Conservation (phyloP, 2,888 invertebrate species). For the Ischnura elegans region DNA sequence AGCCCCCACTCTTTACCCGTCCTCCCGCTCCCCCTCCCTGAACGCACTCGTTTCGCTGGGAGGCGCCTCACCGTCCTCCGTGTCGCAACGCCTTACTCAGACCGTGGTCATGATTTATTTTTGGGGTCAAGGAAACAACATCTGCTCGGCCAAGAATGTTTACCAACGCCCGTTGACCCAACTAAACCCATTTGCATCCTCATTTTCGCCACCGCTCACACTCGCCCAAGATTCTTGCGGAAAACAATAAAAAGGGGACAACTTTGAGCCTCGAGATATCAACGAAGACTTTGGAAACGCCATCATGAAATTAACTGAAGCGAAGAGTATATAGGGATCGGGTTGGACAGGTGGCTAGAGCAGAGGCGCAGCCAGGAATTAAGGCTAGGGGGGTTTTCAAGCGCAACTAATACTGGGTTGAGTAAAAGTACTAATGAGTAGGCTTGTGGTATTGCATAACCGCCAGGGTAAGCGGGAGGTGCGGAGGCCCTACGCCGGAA, state of each 20-base stretch:
- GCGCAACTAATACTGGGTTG: too few relatives aligned
- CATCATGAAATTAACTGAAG: not conserved
- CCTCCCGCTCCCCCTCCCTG: not conserved
- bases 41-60: not conserved
- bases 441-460: too few relatives aligned
- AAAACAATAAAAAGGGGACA: not conserved
- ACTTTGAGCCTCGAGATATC: not conserved
- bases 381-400: too few relatives aligned
- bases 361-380: too few relatives aligned
- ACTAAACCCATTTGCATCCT: not conserved
- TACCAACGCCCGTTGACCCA: not conserved
- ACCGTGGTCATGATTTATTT: conserved; percentile 40
- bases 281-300: not conserved
- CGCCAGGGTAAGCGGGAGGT: too few relatives aligned
- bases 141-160: not conserved
- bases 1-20: not conserved
- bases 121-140: not conserved
- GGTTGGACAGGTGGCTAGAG: too few relatives aligned
- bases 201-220: not conserved
- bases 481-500: too few relatives aligned
- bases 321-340: too few relatives aligned
- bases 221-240: not conserved
- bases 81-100: not conserved
- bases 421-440: too few relatives aligned
- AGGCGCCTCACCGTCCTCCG: not conserved